Percentiles rank a stretch among this genome's conserved stretches.
Evolutionary conservation across 1,140 invertebrate species (phyloP).

Genomic region (Pseudomyrmex sp.): DNA sequence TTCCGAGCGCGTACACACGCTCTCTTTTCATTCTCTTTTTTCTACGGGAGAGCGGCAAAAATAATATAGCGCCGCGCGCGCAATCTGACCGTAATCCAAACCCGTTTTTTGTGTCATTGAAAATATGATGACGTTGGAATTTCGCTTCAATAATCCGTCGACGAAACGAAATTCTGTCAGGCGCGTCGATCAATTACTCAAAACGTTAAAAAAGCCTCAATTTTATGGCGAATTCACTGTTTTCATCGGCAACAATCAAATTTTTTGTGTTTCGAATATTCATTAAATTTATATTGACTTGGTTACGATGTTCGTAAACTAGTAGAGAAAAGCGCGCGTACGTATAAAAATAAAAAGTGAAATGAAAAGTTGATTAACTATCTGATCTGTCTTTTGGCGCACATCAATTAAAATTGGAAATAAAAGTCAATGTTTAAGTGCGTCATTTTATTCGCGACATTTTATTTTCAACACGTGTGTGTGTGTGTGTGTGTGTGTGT

Average conservation of each 20-base stretch:
- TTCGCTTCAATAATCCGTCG: conserved; percentile 17
- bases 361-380: neutral
- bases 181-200: conserved; percentile 6
- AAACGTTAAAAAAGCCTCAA: conserved; percentile 25
- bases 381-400: neutral
- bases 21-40: conserved; percentile 1
- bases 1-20: neutral
- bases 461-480: neutral
- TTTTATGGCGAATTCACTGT: conserved; percentile 10
- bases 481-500: neutral
- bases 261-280: neutral
- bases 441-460: neutral
- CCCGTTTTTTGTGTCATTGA: conserved; percentile 29
- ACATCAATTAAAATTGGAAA: neutral
- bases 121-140: conserved; percentile 42
- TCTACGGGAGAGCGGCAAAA: neutral
- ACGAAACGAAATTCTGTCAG: conserved; percentile 13
- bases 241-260: conserved; percentile 17
- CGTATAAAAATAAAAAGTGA: neutral
- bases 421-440: neutral
- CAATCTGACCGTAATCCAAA: conserved; percentile 30
- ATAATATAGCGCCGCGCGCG: conserved; percentile 13
- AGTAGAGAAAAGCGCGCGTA: neutral
- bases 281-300: conserved; percentile 18
- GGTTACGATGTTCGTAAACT: neutral